phyloP scores from a whole-genome alignment of 2,113 vertebrate genomes.

The Corydoras maculifer region DNA sequence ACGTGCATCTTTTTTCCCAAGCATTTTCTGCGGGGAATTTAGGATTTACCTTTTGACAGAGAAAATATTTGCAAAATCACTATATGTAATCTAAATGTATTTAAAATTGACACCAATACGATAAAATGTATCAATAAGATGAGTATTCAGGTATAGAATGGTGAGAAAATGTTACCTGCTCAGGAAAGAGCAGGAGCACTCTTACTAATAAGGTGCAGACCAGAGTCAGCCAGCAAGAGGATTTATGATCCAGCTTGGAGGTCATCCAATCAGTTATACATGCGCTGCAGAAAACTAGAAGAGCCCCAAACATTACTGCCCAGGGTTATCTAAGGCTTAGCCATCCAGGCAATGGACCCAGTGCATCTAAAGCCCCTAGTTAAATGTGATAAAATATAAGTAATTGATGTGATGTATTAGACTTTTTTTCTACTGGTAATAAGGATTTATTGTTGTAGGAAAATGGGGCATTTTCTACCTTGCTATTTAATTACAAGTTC shows the following conservation, averaged over 20 bases:
- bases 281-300: constrained; percentile 24
- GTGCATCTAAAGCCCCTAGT: background rate
- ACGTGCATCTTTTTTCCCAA: too few relatives aligned
- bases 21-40: too few relatives aligned
- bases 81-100: background rate
- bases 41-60: too few relatives aligned
- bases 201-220: constrained; percentile 36
- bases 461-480: constrained; percentile 7
- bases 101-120: constrained; percentile 6
- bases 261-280: constrained; percentile 34
- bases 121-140: background rate
- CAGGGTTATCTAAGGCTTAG: constrained; percentile 18
- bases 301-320: constrained; percentile 20
- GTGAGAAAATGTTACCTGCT: constrained; percentile 7
- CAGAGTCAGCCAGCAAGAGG: constrained; percentile 23
- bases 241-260: constrained; percentile 37
- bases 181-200: constrained; percentile 24
- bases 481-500: constrained; percentile 19
- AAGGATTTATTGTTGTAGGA: constrained; percentile 3
- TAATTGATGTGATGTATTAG: constrained; percentile 4
- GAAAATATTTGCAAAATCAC: too few relatives aligned
- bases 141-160: constrained; percentile 1
- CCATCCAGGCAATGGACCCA: background rate
- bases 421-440: constrained; percentile 4
- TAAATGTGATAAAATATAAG: constrained; percentile 20